phyloP scores from a whole-genome alignment of 2,797 vertebrate genomes.

The Sebastes nivosus region DNA sequence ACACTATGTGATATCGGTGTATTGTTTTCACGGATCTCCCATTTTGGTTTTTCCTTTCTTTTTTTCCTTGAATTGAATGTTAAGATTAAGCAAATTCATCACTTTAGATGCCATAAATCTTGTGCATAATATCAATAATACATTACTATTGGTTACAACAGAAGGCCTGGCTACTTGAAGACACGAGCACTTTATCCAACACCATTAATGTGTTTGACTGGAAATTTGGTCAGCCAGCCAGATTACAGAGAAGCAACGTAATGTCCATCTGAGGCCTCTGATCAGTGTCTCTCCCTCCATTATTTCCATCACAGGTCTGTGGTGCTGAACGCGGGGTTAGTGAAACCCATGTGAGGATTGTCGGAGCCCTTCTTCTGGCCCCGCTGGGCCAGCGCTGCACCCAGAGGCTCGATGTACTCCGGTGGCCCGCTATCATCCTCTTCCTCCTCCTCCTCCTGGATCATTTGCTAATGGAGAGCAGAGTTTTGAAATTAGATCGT shows the following conservation, averaged over 20 bases:
- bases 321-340: constrained; percentile 82
- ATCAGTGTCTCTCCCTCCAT: not conserved
- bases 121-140: not conserved
- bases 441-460: constrained; percentile 57
- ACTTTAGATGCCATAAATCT: not conserved
- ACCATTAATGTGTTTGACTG: not conserved
- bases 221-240: constrained; percentile 29
- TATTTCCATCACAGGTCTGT: constrained; percentile 84
- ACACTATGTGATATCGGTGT: not conserved
- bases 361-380: constrained; percentile 24
- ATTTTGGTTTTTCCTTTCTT: not conserved
- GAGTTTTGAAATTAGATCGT: constrained; percentile 2
- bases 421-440: constrained; percentile 37
- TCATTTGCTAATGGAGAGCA: constrained; percentile 32
- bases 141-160: not conserved
- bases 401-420: constrained; percentile 80
- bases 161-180: not conserved
- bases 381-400: constrained; percentile 78
- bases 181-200: not conserved
- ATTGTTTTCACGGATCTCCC: not conserved
- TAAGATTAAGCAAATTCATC: not conserved
- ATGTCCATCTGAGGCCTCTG: not conserved
- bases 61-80: not conserved
- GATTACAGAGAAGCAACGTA: constrained; percentile 5
- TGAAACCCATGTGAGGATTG: not conserved